Evolutionary conservation across 2,888 invertebrate species (phyloP), one percentile per base, ranked within the genome.

Genomic region (Amorpha juglandis): DNA sequence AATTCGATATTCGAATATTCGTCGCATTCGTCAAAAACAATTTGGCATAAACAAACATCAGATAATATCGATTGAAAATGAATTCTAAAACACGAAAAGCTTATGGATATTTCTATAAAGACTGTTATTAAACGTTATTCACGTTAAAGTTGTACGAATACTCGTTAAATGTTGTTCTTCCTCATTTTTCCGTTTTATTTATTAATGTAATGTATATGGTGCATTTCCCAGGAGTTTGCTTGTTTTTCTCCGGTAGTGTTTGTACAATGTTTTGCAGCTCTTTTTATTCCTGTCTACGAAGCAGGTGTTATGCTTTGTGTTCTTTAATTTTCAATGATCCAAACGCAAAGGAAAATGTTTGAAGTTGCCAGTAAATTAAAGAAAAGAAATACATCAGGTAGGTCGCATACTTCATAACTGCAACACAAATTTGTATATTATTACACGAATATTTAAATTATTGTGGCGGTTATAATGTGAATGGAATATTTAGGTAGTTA

Each of bases 191-290:
- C 16, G 7, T 38, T 38, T 55, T 55, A 55, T 55, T 55, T 55
- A 55, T 55, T 55, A 55, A 55, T 38, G 55, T 55, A 55, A 55
- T 55, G 55, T 38, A 55, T 55, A 55, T 38, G 55, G 58, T 58
- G 19, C 42, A 58, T 42, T 58, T 58, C 58, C 58, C 58, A 58
- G 42, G 58, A 58, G 42, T 38, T 58, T 38, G 1, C 42, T 42
- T 58, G 58, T 58, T 58, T 58, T 50, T 21, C 19, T 19, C 12
- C 58, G 42, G 12, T 8, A 38, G 38, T 19, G 58, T 58, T 58
- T 58, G 58, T 19, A 19, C 58, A 58, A 58, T 58, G 38, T 38
- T 58, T 19, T 42, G 38, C 16, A 42, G 1, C 6, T 42, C 58
- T 58, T 58, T 50, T 42, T 58, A 35, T 38, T 55, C 16, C n/a